Evolutionary conservation across 2,113 vertebrate species (phyloP), one percentile per base, ranked within the genome.

Genomic region (Capra hircus): DNA sequence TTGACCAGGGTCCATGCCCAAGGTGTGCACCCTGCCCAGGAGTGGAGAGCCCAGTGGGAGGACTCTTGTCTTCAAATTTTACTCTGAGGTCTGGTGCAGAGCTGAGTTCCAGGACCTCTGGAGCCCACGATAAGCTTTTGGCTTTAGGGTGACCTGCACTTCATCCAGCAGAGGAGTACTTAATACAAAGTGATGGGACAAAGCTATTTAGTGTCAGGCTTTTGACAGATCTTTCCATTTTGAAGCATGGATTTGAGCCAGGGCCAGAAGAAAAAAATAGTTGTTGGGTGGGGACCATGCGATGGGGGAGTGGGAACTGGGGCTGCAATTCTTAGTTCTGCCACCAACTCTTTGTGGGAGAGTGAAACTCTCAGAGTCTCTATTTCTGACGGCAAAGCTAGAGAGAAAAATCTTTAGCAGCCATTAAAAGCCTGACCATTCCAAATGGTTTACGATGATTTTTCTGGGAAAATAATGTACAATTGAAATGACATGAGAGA

Each of bases 391-490:
- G 85, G 48, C 85, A 94, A 91, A 94, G 36, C 30, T 80, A 59
- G 77, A 91, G 64, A 96, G 80, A 91, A 92, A 93, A 96, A 86
- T 78, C 81, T 94, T 96, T 53, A 91, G 92, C 36, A 23, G 64
- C 62, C 85, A 81, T 91, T 82, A 80, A 94, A 94, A 95, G 13
- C 23, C 33, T 85, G 52, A 87, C 62, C 45, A 77, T 64, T 95
- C 91, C 93, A 91, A 97, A 97, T 95, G 85, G 45, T 85, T 96
- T 88, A 84, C 27, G 60, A 83, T 71, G 10, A 93, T 52, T 93
- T 97, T 96, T 94, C 96, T 97, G 91, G 98, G 97, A 98, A 98
- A 98, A 95, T 95, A 96, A 94, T 83, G 53, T 92, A 25, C 15
- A 74, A 77, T 90, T 0, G 28, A 91, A 98, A 96, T 97, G 87